Base-by-base conservation (phyloP, 1,140 invertebrate genomes). In the Phocides pigmalion region DNA sequence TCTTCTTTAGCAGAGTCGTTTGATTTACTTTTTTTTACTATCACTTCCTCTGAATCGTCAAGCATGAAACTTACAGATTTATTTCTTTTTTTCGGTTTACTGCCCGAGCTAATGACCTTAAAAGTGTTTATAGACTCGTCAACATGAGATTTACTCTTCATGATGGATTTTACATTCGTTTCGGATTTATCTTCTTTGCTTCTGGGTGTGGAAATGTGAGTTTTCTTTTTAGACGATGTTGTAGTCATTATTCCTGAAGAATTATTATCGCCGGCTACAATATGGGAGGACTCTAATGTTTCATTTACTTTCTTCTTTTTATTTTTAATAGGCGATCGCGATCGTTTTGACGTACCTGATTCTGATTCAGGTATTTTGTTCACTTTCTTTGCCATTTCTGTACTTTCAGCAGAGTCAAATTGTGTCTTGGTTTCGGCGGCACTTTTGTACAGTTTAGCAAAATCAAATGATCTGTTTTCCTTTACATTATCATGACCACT, bases 31-130 rank as follows among this genome's bases (percentile, higher is more conserved):
- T 82, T 86, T 44, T 87, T 89, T 5, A 76, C 56, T n/a, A 35
- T 35, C 9, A 58, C 67, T 3, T 89, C 84, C 19, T 87, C 84
- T 15, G 3, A 67, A 3, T 88, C 87, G 19, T 88, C 85, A 4
- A 90, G 64, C 77, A 87, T 79, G 44, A 90, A 88, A 62, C 87
- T 90, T 4, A 88, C 84, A 6, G 85, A 90, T 59, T 90, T 90
- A 53, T 83, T 86, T 35, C 87, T 78, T 63, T 90, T 90, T 62
- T 88, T 88, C 0, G 79, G 62, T 62, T 86, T 89, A 8, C 15
- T 64, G 8, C 22, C 68, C 17, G 68, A 17, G 37, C 17, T 25
- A 16, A 20, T 65, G 15, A 53, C 25, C 11, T 59, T 51, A 1
- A 68, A 54, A 15, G 44, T 46, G 14, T 81, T 71, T 19, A 62